phyloP scores from a whole-genome alignment of 2,113 vertebrate genomes.

The Bagarius yarrelli region DNA sequence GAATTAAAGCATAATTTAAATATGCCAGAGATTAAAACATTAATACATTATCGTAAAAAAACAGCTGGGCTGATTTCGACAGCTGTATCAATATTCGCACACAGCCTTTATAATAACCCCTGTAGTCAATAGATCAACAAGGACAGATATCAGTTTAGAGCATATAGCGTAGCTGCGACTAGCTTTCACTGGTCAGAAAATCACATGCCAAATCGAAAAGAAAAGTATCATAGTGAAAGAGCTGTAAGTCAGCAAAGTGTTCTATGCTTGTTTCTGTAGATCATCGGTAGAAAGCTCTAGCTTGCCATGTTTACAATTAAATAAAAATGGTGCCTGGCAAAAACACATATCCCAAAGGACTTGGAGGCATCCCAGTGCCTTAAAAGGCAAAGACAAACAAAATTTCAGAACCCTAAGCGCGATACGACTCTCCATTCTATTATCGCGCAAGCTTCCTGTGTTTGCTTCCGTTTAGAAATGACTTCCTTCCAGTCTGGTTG shows the following conservation, averaged over 20 bases:
- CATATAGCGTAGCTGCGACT: not conserved
- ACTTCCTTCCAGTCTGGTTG: constrained; percentile 74
- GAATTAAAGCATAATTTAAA: no score
- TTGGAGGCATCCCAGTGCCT: constrained; percentile 51
- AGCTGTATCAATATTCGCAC: no score
- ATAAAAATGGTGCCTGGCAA: constrained; percentile 51
- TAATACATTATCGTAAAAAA: no score
- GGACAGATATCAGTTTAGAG: constrained; percentile 5
- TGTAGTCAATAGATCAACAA: constrained; percentile 29
- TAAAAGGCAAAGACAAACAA: constrained; percentile 70
- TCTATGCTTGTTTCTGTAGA: constrained; percentile 50
- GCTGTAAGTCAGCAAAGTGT: constrained; percentile 56
- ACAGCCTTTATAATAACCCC: not conserved
- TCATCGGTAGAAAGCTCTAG: constrained; percentile 42
- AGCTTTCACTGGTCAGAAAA: not conserved
- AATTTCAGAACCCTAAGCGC: constrained; percentile 38
- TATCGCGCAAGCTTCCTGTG: constrained; percentile 64
- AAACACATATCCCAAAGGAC: constrained; percentile 20
- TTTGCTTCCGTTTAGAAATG: constrained; percentile 65
- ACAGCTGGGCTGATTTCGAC: no score
- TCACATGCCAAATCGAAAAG: constrained; percentile 24
- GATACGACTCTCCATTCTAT: constrained; percentile 54
- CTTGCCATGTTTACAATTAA: constrained; percentile 30
- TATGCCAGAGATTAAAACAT: no score
- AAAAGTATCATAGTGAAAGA: constrained; percentile 29